phyloP scores from a whole-genome alignment of 2,888 invertebrate species.

The Platycheirus rosarum region DNA sequence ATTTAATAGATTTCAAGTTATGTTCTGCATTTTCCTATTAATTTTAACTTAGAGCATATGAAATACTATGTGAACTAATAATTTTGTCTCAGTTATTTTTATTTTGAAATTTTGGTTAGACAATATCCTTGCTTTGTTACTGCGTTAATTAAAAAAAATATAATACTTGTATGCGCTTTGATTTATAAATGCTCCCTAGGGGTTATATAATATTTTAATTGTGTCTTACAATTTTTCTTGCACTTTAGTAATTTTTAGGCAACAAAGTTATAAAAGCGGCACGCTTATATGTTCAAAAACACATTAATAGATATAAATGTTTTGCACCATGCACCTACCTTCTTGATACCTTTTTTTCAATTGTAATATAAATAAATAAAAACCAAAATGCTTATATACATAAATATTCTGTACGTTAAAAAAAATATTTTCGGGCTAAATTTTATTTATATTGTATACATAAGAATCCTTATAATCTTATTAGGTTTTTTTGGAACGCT shows the following conservation, averaged over 20 bases:
- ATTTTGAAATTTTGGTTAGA: conserved; percentile 55
- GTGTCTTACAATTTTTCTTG: conserved; percentile 26
- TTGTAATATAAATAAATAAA: background rate
- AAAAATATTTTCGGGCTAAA: no score
- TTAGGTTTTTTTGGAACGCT: no score
- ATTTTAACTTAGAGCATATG: conserved; percentile 50
- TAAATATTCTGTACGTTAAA: no score
- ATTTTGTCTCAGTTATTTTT: conserved; percentile 28
- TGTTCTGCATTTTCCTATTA: conserved; percentile 35
- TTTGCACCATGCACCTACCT: conserved; percentile 21
- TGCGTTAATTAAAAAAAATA: conserved; percentile 6
- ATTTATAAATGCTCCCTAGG: conserved; percentile 41
- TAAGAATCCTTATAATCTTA: no score
- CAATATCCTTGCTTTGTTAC: conserved; percentile 52
- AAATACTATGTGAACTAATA: conserved; percentile 58
- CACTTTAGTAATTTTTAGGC: conserved; percentile 21
- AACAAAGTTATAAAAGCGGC: conserved; percentile 4
- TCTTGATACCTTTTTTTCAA: background rate
- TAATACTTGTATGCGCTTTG: conserved; percentile 56
- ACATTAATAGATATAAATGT: conserved; percentile 1
- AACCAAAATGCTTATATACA: no score
- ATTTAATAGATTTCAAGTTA: conserved; percentile 45
- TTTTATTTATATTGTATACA: no score
- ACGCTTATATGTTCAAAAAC: conserved; percentile 30
- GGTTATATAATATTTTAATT: conserved; percentile 26